These are phyloP conservation scores for Eupithecia abbreviata DNA, from an alignment of 2,888 invertebrate species.

Conservation along the genomic window DNA sequence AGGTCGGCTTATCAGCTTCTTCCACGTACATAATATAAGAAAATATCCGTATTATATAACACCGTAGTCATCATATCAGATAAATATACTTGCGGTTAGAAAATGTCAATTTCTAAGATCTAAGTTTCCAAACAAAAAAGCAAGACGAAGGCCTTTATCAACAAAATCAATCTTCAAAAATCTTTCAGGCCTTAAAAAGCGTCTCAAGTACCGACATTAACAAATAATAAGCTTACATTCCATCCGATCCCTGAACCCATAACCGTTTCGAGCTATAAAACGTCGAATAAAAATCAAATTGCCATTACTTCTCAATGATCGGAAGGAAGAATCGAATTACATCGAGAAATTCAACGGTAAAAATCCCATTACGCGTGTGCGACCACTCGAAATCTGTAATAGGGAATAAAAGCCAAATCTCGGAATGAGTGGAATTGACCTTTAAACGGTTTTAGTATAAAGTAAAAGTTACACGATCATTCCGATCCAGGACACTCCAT, in stretches of 20 bases:
- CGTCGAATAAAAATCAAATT: constrained; percentile 10
- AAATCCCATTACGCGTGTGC: constrained; percentile 24
- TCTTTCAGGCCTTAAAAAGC: not conserved
- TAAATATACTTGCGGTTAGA: not conserved
- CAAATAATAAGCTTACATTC: not conserved
- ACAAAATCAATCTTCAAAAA: not conserved
- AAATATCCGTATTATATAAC: too few species aligned
- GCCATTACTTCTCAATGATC: constrained; percentile 16
- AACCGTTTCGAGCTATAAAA: constrained; percentile 1
- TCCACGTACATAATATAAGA: too few species aligned
- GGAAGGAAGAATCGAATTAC: constrained; percentile 16
- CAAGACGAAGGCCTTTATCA: not conserved
- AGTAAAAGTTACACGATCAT: constrained; percentile 1
- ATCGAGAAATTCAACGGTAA: constrained; percentile 17
- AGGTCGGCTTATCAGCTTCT: not conserved
- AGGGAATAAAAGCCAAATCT: constrained; percentile 35
- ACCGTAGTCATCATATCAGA: not conserved
- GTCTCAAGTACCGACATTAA: not conserved
- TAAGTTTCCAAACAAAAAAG: not conserved
- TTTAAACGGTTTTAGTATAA: constrained; percentile 42
- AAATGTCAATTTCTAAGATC: not conserved
- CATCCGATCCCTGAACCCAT: not conserved
- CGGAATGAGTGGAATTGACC: constrained; percentile 39
- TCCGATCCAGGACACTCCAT: not conserved
- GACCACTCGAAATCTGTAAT: constrained; percentile 26